Evolutionary conservation across 2,797 vertebrate species (phyloP).

Genomic region (Odontamblyopus lacepedii): DNA sequence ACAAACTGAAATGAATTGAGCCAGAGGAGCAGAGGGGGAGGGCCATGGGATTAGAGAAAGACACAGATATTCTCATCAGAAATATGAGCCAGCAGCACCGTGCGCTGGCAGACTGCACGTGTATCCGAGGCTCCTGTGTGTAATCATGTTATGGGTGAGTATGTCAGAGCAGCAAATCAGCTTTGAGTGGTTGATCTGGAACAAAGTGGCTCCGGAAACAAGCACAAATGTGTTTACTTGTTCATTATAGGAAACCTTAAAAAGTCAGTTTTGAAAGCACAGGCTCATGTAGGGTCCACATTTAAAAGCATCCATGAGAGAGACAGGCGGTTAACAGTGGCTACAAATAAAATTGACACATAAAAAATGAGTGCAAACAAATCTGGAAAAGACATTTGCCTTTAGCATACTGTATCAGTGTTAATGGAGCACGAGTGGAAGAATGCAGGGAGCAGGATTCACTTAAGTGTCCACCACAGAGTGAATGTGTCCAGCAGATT

Average conservation of each 20-base stretch:
- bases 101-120: conserved; percentile 23
- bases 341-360: conserved; percentile 13
- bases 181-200: conserved; percentile 64
- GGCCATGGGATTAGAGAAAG: conserved; percentile 68
- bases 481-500: conserved; percentile 55
- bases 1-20: conserved; percentile 50
- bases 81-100: conserved; percentile 38
- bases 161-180: conserved; percentile 58
- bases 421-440: conserved; percentile 21
- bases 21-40: conserved; percentile 33
- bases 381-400: conserved; percentile 21
- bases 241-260: conserved; percentile 54
- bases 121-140: conserved; percentile 16
- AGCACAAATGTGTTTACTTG: conserved; percentile 52
- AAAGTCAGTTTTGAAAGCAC: conserved; percentile 44
- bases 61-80: conserved; percentile 57
- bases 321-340: conserved; percentile 1
- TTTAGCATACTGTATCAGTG: conserved; percentile 11
- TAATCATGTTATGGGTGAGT: conserved; percentile 34
- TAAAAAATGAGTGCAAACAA: conserved; percentile 11
- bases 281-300: conserved; percentile 32
- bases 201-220: conserved; percentile 62
- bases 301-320: conserved; percentile 8
- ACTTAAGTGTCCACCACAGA: conserved; percentile 33
- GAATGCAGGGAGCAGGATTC: conserved; percentile 53